Conservation (phyloP, 2,113 vertebrate species). For the Notechis scutatus region DNA sequence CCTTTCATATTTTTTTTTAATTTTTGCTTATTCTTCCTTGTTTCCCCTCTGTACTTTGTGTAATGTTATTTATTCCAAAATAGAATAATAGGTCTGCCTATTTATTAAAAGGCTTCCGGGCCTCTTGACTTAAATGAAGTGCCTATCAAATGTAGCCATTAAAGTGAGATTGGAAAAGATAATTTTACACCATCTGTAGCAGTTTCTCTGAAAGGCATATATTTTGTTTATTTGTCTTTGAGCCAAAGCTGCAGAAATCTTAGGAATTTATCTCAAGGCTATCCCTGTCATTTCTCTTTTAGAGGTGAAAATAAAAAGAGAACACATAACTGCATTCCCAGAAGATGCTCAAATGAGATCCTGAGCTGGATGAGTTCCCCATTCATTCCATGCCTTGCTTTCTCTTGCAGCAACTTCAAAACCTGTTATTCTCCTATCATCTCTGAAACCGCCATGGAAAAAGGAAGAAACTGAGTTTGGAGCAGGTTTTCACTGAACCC, state of each 20-base stretch:
- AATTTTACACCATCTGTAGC: background rate
- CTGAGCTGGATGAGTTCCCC: background rate
- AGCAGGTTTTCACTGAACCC: background rate
- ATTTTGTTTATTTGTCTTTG: background rate
- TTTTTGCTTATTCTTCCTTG: background rate
- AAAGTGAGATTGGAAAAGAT: background rate
- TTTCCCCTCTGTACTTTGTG: background rate
- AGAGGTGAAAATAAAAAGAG: background rate
- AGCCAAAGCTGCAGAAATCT: background rate
- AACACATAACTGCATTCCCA: background rate
- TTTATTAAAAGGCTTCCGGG: background rate
- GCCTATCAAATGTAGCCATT: background rate
- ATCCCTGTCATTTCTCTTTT: background rate
- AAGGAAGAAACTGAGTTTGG: background rate
- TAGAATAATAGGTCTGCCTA: background rate
- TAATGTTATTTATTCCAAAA: background rate
- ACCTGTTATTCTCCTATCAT: background rate
- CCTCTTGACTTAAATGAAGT: background rate
- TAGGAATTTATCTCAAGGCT: background rate
- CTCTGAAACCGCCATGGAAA: background rate
- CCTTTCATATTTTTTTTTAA: background rate
- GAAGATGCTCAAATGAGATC: background rate
- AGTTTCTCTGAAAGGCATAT: background rate
- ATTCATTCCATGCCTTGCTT: background rate
- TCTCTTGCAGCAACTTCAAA: background rate